Evolutionary conservation across 2,113 vertebrate species (phyloP).

Genomic region (Corythaeola cristata): DNA sequence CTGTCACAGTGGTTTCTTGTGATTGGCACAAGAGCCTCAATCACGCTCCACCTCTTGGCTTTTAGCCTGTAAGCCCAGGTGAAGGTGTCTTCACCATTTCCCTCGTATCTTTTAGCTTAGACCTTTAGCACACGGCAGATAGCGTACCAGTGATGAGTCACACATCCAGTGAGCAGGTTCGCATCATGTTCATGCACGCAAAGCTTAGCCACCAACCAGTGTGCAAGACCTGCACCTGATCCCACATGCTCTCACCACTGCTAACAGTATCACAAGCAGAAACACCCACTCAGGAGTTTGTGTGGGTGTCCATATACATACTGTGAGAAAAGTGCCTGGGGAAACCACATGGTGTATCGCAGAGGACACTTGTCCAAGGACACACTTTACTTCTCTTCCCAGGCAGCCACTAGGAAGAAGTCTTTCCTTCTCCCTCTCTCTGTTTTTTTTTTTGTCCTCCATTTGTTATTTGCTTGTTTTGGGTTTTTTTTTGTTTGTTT

Average conservation of each 20-base stretch:
- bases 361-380: not conserved
- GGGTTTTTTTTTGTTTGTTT: no score
- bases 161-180: not conserved
- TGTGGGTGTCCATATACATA: not conserved
- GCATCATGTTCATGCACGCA: rapidly evolving
- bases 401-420: not conserved
- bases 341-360: not conserved
- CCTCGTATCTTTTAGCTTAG: not conserved
- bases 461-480: no score
- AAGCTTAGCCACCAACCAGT: not conserved
- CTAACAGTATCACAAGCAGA: not conserved
- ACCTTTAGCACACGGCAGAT: not conserved
- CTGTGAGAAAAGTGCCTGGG: not conserved
- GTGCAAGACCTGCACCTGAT: not conserved
- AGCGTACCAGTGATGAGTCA: not conserved
- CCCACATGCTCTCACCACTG: not conserved
- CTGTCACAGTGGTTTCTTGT: not conserved
- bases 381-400: not conserved
- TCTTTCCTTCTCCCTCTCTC: not conserved
- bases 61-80: not conserved
- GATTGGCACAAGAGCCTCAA: not conserved
- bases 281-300: not conserved
- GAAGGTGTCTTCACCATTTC: not conserved
- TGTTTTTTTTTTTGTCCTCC: not conserved
- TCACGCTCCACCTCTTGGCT: not conserved